Base-by-base conservation (phyloP, 2,113 vertebrate genomes). In the Dascyllus trimaculatus region DNA sequence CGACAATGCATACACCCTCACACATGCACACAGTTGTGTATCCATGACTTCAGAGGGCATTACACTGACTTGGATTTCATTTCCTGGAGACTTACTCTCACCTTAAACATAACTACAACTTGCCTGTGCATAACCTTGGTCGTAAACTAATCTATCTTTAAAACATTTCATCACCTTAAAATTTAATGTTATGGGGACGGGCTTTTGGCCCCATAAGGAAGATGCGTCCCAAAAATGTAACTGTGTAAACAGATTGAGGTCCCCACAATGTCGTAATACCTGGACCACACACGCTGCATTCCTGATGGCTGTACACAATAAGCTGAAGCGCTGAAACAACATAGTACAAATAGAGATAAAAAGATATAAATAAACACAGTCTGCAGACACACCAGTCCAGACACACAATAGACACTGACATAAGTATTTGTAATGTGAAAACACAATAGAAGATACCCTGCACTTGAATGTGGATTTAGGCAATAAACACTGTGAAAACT, bases 1-100 rank as follows among this genome's bases (percentile, higher is more conserved):
- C 88, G 51, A 89, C 48, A 85, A 87, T 82, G n/a, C 61, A 56
- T 32, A 60, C 18, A 11, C 40, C 25, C 65, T 56, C 66, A 22
- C 60, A 69, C 59, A 40, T 53, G 71, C 52, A 53, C 56, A 22
- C 45, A 76, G 32, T 35, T 35, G 32, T 35, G 32, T 35, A 35
- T 35, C 32, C 32, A 35, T 35, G 32, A 35, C 32, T 35, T 35
- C 7, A 35, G 32, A 35, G 32, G 32, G 32, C 32, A 35, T 35
- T 35, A 35, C 7, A 35, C 7, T 10, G 9, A 6, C 8, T 35
- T 35, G 9, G 32, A 35, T 35, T 35, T 35, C 32, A 35, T 35
- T 35, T 35, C 32, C 32, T 35, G 32, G 32, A 35, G 7, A 35
- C 32, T 35, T 35, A 8, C 32, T 35, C 32, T 8, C 32, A 35